These are phyloP conservation scores for Yponomeuta plumbellus DNA, from an alignment of 2,888 invertebrate genomes.

Conservation along the genomic window DNA sequence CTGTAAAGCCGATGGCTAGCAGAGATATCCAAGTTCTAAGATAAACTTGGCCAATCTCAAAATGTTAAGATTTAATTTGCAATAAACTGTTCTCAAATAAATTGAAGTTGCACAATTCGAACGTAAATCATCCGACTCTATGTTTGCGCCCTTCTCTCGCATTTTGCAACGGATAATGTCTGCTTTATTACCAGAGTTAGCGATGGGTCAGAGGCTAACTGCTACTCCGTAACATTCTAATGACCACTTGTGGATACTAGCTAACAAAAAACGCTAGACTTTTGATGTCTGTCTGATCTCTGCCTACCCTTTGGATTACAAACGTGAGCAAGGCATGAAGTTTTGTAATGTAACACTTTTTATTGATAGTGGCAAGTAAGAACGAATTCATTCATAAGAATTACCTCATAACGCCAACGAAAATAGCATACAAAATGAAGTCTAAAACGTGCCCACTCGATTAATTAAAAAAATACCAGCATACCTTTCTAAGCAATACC, in stretches of 20 bases:
- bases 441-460: not conserved
- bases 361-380: not conserved
- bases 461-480: not conserved
- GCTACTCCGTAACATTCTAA: not conserved
- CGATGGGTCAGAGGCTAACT: not conserved
- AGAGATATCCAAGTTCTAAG: not conserved
- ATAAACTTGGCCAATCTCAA: not conserved
- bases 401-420: not conserved
- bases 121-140: not conserved
- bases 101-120: not conserved
- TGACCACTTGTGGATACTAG: not conserved
- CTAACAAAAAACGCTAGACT: too few species aligned
- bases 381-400: not conserved
- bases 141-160: not conserved
- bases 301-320: too few species aligned
- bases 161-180: not conserved
- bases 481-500: conserved; percentile 9
- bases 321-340: too few species aligned
- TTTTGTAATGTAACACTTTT: too few species aligned
- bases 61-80: not conserved
- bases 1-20: not conserved
- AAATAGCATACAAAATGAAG: not conserved
- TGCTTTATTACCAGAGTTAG: not conserved
- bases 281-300: too few species aligned
- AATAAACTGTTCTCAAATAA: not conserved